phyloP scores from a whole-genome alignment of 2,113 vertebrate species.

The Podocnemis expansa region DNA sequence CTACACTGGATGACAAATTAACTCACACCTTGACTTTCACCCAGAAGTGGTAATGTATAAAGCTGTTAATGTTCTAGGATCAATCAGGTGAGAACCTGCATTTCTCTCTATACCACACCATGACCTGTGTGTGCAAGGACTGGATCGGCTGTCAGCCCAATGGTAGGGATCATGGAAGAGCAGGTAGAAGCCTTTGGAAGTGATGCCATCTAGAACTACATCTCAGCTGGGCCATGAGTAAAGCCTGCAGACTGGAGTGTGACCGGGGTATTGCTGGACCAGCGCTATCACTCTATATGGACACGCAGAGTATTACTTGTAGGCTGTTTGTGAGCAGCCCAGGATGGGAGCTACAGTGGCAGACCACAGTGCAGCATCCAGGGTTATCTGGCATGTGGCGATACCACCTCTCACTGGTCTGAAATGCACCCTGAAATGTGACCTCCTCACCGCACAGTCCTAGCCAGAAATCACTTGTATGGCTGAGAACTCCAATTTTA shows the following conservation, averaged over 20 bases:
- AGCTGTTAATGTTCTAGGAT: not conserved
- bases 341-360: not conserved
- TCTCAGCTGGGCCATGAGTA: not conserved
- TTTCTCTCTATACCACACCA: not conserved
- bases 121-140: not conserved
- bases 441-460: not conserved
- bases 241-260: not conserved
- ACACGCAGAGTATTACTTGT: not conserved
- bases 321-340: not conserved
- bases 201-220: not conserved
- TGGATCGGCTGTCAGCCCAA: not conserved
- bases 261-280: not conserved
- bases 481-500: constrained; percentile 13
- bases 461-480: fast-evolving
- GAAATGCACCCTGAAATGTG: not conserved
- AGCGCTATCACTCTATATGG: not conserved
- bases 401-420: not conserved
- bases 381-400: not conserved
- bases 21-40: not conserved
- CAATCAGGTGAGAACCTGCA: constrained; percentile 43
- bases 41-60: constrained; percentile 8
- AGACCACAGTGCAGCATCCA: not conserved
- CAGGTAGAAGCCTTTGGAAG: not conserved
- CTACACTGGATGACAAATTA: not conserved
- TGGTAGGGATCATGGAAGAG: not conserved